Evolutionary conservation across 2,888 invertebrate genomes (phyloP).

Genomic region (Apeira syringaria): DNA sequence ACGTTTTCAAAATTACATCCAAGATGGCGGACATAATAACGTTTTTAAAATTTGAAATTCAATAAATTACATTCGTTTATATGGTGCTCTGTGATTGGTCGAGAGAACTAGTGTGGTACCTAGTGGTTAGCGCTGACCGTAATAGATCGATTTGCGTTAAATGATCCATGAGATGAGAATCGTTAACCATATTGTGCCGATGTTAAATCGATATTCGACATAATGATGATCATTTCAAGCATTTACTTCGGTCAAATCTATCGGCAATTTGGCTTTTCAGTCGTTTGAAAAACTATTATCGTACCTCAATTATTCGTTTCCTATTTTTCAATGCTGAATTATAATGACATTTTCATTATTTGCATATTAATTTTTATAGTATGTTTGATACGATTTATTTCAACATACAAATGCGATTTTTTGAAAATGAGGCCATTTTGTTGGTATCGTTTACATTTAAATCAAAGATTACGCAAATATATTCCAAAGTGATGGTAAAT

Average conservation of each 20-base stretch:
- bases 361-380: neutral
- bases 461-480: neutral
- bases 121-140: conserved; percentile 64
- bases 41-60: conserved; percentile 72
- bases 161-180: conserved; percentile 76
- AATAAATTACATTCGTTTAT: conserved; percentile 71
- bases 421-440: neutral
- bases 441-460: neutral
- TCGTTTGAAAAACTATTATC: conserved; percentile 12
- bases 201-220: conserved; percentile 50
- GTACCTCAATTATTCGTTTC: conserved; percentile 8
- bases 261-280: conserved; percentile 13
- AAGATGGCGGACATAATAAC: conserved; percentile 67
- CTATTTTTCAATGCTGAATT: conserved; percentile 4
- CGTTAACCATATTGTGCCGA: conserved; percentile 62
- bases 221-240: conserved; percentile 46
- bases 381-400: neutral
- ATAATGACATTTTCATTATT: conserved; percentile 17
- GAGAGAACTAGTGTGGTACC: conserved; percentile 35
- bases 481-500: conserved; percentile 2
- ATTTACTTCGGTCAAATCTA: conserved; percentile 42
- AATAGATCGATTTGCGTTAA: conserved; percentile 80
- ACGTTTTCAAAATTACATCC: conserved; percentile 61
- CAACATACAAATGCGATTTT: too few relatives aligned
- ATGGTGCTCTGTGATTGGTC: conserved; percentile 61